Base-by-base conservation (phyloP, 2,888 invertebrate species). In the Machimus rusticus region DNA sequence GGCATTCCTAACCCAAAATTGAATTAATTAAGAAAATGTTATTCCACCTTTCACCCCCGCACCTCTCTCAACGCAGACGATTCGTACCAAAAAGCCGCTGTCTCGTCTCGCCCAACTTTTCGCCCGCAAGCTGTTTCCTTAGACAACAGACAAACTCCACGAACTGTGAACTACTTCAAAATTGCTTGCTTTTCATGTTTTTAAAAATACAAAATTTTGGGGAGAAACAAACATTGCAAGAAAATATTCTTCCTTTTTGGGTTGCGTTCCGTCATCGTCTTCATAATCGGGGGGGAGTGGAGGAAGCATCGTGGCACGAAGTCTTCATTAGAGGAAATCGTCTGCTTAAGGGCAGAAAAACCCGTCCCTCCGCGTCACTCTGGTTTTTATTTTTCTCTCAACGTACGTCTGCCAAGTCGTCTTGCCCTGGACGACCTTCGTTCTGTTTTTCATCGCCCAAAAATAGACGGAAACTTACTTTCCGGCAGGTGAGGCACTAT, bases 21-120 rank as follows among this genome's bases (percentile, higher is more conserved):
- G 76, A 34, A 76, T 76, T 76, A 76, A 76, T 76, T 76, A 76
- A 37, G 76, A 76, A 76, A 76, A 76, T 76, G 76, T 76, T 76
- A 76, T 76, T 76, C 37, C n/a, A 76, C 16, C 76, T 76, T 76
- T 76, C 76, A 34, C 37, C n/a, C 5, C 66, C 28, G 6, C 23
- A 12, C 4, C 4, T 12, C 76, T 16, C 14, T 31, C 16, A 4
- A 6, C 57, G 19, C 66, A 19, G 19, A 57, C 57, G 19, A 9
- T 66, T 66, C 66, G 12, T 66, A 28, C 12, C 8, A 57, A 51
- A 39, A 39, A 39, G 39, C 39, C 39, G 39, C 39, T 39, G 46
- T 51, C 46, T 51, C 39, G 57, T 23, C 57, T 57, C 23, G 57
- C 6, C 57, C 19, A 55, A 66, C 19, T n/a, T 51, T 66, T 66